Evolutionary conservation across 2,888 invertebrate species (phyloP), one percentile per base, ranked within the genome.

Genomic region (Pristionchus mayeri): DNA sequence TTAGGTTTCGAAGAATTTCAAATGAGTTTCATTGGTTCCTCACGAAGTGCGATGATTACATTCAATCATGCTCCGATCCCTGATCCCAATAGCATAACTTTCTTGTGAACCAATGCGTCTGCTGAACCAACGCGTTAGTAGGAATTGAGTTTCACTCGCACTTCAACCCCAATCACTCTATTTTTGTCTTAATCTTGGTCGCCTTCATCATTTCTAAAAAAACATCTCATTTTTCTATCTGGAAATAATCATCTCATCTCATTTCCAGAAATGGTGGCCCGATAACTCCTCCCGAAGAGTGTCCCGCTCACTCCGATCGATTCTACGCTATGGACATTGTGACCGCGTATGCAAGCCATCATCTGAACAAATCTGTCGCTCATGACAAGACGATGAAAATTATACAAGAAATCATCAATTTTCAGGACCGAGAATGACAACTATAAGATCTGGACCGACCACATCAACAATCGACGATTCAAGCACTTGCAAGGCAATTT

Each of bases 391-490:
- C 63, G 6, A 30, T 63, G 7, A 3, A 30, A 27, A 27, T 63
- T 44, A 9, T 9, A 44, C 6, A 44, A 44, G 6, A 0, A 57
- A 3, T 57, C 27, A n/a, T n/a, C 13, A 24, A 3, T 24, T 78
- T 48, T 27, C 76, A 78, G 76, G 34, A 24, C 40, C 30, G 44
- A 78, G 76, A 4, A 50, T 2, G 30, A 48, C 30, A 18, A 30
- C 27, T 78, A 78, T 34, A 27, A 52, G 7, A n/a, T 48, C 6
- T 78, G 76, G 76, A n/a, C 76, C 27, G 21, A 50, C 48, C 50
- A 78, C 50, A 78, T 78, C 76, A 78, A 30, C 50, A 78, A 78
- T 78, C 3, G 50, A 18, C 48, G 76, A 50, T 78, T 78, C 50
- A 48, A 78, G 34, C 76, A 78, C 30, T 50, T 78, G 18, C 48